Conservation (phyloP, 2,113 vertebrate species). For the Epinephelus lanceolatus region DNA sequence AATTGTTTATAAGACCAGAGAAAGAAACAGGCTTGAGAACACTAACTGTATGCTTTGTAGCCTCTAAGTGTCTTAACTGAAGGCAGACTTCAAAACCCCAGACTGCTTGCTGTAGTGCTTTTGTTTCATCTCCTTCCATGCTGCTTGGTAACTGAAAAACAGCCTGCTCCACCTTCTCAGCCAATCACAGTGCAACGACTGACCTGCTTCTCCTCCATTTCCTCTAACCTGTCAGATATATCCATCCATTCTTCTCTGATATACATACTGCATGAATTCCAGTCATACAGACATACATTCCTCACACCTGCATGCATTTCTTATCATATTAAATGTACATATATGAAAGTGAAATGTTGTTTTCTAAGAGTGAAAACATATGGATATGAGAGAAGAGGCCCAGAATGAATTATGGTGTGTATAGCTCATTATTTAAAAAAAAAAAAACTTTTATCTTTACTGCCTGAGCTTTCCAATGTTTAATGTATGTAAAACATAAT, state of each 20-base stretch:
- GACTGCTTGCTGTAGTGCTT: not conserved
- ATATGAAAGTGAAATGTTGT: no score
- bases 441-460: constrained; percentile 12
- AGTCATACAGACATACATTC: no score
- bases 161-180: not conserved
- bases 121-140: not conserved
- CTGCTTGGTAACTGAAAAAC: constrained; percentile 2
- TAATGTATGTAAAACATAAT: constrained; percentile 30
- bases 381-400: not conserved
- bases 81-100: not conserved
- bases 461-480: not conserved
- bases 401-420: not conserved
- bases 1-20: not conserved
- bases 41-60: not conserved
- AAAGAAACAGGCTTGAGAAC: not conserved
- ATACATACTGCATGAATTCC: not conserved
- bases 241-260: not conserved
- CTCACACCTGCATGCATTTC: no score
- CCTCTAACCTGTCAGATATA: not conserved
- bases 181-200: not conserved
- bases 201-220: not conserved
- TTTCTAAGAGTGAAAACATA: not conserved
- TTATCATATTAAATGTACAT: no score
- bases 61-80: not conserved
- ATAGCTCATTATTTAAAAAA: not conserved